phyloP scores from a whole-genome alignment of 2,888 invertebrate species.

The Steinernema scapterisci region DNA sequence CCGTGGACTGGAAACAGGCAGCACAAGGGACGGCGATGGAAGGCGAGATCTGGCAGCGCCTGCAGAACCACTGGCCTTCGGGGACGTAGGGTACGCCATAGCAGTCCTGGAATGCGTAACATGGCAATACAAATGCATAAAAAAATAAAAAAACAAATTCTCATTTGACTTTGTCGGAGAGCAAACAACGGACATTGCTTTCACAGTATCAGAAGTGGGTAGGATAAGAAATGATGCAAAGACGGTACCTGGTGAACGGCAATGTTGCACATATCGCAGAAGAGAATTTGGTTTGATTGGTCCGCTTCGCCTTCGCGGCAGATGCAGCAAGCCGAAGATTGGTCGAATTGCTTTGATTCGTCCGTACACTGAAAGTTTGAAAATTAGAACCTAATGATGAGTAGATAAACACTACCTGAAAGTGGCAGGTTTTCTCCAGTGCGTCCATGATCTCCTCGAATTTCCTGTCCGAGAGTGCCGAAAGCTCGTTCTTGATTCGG shows the following conservation, averaged over 20 bases:
- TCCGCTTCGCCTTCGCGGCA: slow-evolving; percentile 97
- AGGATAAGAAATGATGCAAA: neutral
- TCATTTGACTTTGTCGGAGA: no score
- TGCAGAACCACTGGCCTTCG: slow-evolving; percentile 95
- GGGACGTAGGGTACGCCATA: slow-evolving; percentile 97
- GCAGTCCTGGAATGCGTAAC: slow-evolving; percentile 74
- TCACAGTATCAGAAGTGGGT: no score
- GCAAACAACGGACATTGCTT: no score
- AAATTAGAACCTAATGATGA: neutral
- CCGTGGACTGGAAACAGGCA: slow-evolving; percentile 95
- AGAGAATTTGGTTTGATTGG: slow-evolving; percentile 95
- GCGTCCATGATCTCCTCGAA: slow-evolving; percentile 96
- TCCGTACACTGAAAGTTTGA: slow-evolving; percentile 35
- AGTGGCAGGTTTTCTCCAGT: slow-evolving; percentile 94
- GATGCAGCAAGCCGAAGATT: slow-evolving; percentile 86
- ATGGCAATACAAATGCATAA: no score
- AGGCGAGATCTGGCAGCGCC: slow-evolving; percentile 92
- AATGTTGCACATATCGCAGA: slow-evolving; percentile 99
- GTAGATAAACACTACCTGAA: slow-evolving; percentile 73
- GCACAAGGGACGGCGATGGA: slow-evolving; percentile 93
- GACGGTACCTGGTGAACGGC: slow-evolving; percentile 84
- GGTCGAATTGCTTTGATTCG: slow-evolving; percentile 25
- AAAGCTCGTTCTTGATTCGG: slow-evolving; percentile 74
- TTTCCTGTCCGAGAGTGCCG: slow-evolving; percentile 82
- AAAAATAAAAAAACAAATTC: neutral